Base-by-base conservation (phyloP, 1,140 invertebrate genomes). In the Epicauta chinensis region DNA sequence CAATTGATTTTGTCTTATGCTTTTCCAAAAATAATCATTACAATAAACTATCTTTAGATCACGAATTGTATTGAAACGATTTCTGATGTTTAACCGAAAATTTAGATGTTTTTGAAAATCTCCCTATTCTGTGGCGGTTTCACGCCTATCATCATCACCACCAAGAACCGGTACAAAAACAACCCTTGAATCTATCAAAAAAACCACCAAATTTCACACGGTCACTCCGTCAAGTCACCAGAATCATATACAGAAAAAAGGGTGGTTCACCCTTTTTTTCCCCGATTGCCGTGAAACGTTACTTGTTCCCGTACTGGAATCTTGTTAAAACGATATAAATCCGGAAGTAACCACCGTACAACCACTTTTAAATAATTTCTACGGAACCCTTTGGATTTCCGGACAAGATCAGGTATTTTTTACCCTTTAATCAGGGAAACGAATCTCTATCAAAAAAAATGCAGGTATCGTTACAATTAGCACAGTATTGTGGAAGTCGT, bases 261-360 rank as follows among this genome's bases (percentile, higher is more conserved):
- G 51, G 12, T 46, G 29, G 42, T 59, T 57, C 55, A 13, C 48
- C 55, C 55, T 55, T 62, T 62, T 62, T 51, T 23, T 7, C 7
- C 7, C 23, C 7, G 7, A 5, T 5, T 23, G 23, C 7, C 23
- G 23, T 23, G 7, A 23, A 23, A 23, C 4, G 7, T 5, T 4
- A 23, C 17, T 7, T 4, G 3, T 23, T 23, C 17, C 7, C 3
- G 17, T 7, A 3, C 23, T 23, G 5, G 52, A 55, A 62, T 60
- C 60, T 60, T 53, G 60, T 62, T 62, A 62, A 62, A 60, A 60
- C 41, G 47, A 45, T 62, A 62, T 58, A 51, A 56, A 60, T 60
- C 17, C 51, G 55, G 60, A 62, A 58, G 52, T 56, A 58, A 62
- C 60, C 60, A 49, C 60, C 34, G 51, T 60, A 55, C 37, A 62